Evolutionary conservation across 2,888 invertebrate genomes (phyloP).

Genomic region (Malthinus flaveolus): DNA sequence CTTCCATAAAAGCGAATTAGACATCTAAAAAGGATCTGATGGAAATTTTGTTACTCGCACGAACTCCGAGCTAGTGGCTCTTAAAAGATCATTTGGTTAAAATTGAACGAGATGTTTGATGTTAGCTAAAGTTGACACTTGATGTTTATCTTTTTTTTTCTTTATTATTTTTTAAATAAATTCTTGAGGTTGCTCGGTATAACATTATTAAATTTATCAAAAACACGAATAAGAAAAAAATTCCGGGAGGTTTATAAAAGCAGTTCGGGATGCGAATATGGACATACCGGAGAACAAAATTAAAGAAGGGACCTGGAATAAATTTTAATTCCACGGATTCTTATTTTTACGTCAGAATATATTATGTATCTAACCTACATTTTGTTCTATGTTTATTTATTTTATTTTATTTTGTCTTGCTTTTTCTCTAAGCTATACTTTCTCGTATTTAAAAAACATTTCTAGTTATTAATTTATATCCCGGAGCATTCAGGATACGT

Average conservation of each 20-base stretch:
- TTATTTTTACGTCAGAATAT: constrained; percentile 9
- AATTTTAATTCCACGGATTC: constrained; percentile 21
- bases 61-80: not conserved
- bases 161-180: not conserved
- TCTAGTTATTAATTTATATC: no score
- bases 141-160: no score
- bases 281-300: constrained; percentile 30
- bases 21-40: constrained; percentile 9
- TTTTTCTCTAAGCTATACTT: no score
- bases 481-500: no score
- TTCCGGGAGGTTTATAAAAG: constrained; percentile 28
- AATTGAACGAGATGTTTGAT: constrained; percentile 19
- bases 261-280: constrained; percentile 25
- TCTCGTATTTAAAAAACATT: no score
- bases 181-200: constrained; percentile 11
- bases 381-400: not conserved
- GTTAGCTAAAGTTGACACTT: no score
- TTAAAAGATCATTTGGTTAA: constrained; percentile 10
- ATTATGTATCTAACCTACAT: no score
- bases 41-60: constrained; percentile 1
- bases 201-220: constrained; percentile 28
- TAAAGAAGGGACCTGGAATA: constrained; percentile 21
- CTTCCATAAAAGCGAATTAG: constrained; percentile 9
- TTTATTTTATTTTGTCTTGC: no score
- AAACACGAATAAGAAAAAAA: constrained; percentile 29